These are phyloP conservation scores for Ancistrus triradiatus DNA, from an alignment of 2,113 vertebrate genomes.

Conservation along the genomic window DNA sequence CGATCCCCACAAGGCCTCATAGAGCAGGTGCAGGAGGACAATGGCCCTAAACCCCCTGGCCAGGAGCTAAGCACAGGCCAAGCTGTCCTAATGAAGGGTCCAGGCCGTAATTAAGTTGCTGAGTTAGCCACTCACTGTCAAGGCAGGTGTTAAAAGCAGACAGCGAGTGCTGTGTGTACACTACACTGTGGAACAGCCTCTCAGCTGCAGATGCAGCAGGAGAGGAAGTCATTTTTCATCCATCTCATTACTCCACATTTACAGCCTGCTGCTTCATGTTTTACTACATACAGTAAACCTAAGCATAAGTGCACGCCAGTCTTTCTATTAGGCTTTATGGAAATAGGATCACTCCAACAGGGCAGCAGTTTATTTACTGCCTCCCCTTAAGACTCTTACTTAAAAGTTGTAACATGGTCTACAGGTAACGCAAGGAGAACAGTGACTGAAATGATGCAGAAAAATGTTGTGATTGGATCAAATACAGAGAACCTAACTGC, in stretches of 20 bases:
- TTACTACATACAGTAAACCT: conserved; percentile 40
- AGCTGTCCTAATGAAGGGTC: conserved; percentile 21
- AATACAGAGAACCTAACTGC: no score
- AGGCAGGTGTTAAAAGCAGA: conserved; percentile 10
- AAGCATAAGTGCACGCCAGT: conserved; percentile 30
- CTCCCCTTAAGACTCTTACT: no score
- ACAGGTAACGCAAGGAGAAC: no score
- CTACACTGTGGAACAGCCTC: conserved; percentile 3
- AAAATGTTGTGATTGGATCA: no score
- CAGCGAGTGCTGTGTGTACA: not conserved
- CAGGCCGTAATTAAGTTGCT: conserved; percentile 27
- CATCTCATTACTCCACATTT: conserved; percentile 45
- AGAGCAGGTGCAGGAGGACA: conserved; percentile 46
- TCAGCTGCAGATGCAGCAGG: conserved; percentile 25
- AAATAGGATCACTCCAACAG: conserved; percentile 33
- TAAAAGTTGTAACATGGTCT: no score
- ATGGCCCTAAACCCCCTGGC: conserved; percentile 36
- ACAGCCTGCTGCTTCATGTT: conserved; percentile 37
- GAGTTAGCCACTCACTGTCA: conserved; percentile 32
- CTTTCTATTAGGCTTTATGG: conserved; percentile 45
- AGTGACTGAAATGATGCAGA: no score
- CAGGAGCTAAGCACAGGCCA: conserved; percentile 6
- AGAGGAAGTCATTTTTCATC: conserved; percentile 37
- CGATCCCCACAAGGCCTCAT: conserved; percentile 20
- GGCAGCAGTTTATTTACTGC: conserved; percentile 40